Percentiles rank a stretch among this genome's conserved stretches.
Evolutionary conservation across 2,888 invertebrate species (phyloP).

Genomic region (Drosophila quinaria): DNA sequence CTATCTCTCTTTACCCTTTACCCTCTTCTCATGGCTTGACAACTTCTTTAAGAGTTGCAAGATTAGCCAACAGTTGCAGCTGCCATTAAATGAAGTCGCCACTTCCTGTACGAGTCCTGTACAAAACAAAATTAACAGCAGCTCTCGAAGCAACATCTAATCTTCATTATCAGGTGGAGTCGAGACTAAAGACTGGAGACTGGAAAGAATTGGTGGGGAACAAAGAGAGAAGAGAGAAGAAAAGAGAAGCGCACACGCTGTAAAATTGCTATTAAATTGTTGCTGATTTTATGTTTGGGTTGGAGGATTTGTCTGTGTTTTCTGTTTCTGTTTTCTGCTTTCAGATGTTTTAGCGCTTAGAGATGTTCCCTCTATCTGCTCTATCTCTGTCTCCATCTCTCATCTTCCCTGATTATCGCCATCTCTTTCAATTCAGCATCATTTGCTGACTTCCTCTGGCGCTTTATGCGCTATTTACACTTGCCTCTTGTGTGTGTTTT

Average conservation of each 20-base stretch:
- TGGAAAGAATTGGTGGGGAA: background rate
- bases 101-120: slow-evolving; percentile 59
- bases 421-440: slow-evolving; percentile 9
- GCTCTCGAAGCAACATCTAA: slow-evolving; percentile 55
- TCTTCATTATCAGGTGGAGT: slow-evolving; percentile 64
- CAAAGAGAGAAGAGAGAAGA: no score
- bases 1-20: background rate
- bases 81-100: slow-evolving; percentile 55
- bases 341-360: slow-evolving; percentile 19
- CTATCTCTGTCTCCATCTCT: background rate
- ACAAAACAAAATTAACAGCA: slow-evolving; percentile 28
- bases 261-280: slow-evolving; percentile 80
- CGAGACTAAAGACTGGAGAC: background rate
- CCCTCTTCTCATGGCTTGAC: slow-evolving; percentile 34
- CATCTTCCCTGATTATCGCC: no score
- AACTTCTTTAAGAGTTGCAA: slow-evolving; percentile 53
- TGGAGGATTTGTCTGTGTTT: slow-evolving; percentile 22
- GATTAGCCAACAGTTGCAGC: slow-evolving; percentile 61
- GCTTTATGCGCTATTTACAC: slow-evolving; percentile 72
- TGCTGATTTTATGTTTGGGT: slow-evolving; percentile 71
- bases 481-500: slow-evolving; percentile 42
- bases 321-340: slow-evolving; percentile 5
- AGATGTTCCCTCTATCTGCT: background rate
- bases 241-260: slow-evolving; percentile 62
- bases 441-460: slow-evolving; percentile 64